These are phyloP conservation scores for Sipha maydis DNA, from an alignment of 2,888 invertebrate species.

Conservation along the genomic window DNA sequence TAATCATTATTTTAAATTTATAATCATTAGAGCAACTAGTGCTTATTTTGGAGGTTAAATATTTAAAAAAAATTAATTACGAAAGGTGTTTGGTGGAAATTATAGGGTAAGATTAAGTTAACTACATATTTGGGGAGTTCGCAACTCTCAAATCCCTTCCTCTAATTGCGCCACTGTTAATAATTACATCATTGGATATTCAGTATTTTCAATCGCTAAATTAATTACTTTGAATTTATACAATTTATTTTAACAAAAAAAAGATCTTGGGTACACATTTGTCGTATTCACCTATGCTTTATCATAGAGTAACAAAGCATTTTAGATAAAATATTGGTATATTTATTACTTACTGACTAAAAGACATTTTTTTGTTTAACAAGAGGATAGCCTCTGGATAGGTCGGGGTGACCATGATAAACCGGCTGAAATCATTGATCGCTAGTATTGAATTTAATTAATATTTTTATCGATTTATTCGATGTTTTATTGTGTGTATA, in stretches of 20 bases:
- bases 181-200: too few species aligned
- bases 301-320: not conserved
- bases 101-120: too few species aligned
- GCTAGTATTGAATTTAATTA: constrained; percentile 5
- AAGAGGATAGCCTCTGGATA: constrained; percentile 16
- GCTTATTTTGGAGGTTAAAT: too few species aligned
- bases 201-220: not conserved
- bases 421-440: constrained; percentile 7
- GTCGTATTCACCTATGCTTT: not conserved
- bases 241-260: not conserved
- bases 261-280: not conserved
- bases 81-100: too few species aligned
- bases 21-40: too few species aligned
- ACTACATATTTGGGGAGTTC: too few species aligned
- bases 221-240: not conserved
- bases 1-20: too few species aligned
- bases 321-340: not conserved
- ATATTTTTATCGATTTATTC: not conserved
- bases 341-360: not conserved
- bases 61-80: too few species aligned
- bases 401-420: not conserved
- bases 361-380: not conserved
- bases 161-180: too few species aligned
- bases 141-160: too few species aligned
- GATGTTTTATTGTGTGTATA: not conserved